Base-by-base conservation (phyloP, 2,113 vertebrate species). In the Hypanus sabinus region DNA sequence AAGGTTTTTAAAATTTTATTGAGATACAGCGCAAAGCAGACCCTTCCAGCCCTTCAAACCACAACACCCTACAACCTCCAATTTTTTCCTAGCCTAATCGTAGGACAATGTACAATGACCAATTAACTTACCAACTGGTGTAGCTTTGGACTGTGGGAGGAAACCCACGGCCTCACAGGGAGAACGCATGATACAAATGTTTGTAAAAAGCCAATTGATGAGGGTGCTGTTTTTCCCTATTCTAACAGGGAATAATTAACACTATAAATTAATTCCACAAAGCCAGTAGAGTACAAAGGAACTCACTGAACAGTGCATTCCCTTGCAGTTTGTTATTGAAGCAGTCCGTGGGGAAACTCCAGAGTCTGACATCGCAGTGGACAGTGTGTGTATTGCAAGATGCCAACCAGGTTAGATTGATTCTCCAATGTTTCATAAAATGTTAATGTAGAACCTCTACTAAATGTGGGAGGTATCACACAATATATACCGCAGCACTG, bases 321-420 rank as follows among this genome's bases (percentile, higher is more conserved):
- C 60, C 10, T 87, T 57, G 83, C 94, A 98, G 97, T 98, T 98
- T 96, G 96, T 96, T 0, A 94, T 98, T 94, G 96, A 96, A 60
- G 97, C 97, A 0, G 94, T 97, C 22, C 98, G 94, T 94, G 97
- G 97, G 95, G 96, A 96, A 75, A 87, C 83, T 0, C 24, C 22
- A 2, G 0, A 96, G 94, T 97, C 97, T 9, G 97, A 97, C 22
- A 96, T 98, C 93, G 98, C 97, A 2, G 95, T 98, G 91, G 97
- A 98, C 95, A 96, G 96, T 5, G 95, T 98, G 33, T 97, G 96
- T 94, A 95, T 97, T 11, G 94, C 94, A 94, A 88, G 94, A 87
- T 98, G 97, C 95, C 94, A 88, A 94, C 94, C 80, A 94, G 96
- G 97, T 98, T 94, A 68, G 95, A 6, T 65, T 94, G 90, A 0